Percentiles rank a stretch among this genome's conserved stretches.
Evolutionary conservation across 2,888 invertebrate genomes (phyloP).

Genomic region (Patella pellucida): DNA sequence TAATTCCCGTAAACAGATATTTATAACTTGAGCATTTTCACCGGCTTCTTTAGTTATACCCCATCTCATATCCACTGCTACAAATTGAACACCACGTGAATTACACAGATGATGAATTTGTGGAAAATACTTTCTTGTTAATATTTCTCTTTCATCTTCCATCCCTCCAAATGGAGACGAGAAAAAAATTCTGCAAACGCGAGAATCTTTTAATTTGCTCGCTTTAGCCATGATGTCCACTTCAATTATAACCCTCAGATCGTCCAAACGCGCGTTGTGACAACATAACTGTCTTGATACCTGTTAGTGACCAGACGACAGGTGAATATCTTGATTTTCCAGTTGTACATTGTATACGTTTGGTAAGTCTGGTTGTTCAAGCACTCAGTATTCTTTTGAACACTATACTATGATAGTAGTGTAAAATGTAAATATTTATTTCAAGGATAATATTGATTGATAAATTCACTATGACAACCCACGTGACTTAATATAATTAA

Average conservation of each 20-base stretch:
- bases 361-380: too few species aligned
- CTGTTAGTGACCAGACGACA: too few species aligned
- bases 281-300: too few species aligned
- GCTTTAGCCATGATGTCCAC: background rate
- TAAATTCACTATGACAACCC: too few species aligned
- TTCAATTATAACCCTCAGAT: background rate
- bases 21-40: slow-evolving; percentile 61
- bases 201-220: slow-evolving; percentile 49
- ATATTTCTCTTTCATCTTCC: slow-evolving; percentile 67
- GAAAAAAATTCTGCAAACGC: slow-evolving; percentile 62
- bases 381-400: too few species aligned
- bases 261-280: too few species aligned
- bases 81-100: slow-evolving; percentile 61
- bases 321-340: too few species aligned
- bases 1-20: slow-evolving; percentile 64
- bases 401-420: too few species aligned
- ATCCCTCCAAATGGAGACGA: slow-evolving; percentile 71
- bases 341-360: too few species aligned
- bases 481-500: too few species aligned
- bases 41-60: slow-evolving; percentile 67
- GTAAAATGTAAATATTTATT: too few species aligned
- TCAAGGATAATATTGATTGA: too few species aligned
- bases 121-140: slow-evolving; percentile 65
- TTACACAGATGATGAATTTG: slow-evolving; percentile 61
- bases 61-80: slow-evolving; percentile 68